Conservation (phyloP, 2,797 vertebrate genomes). For the Coccyzus lansbergi region DNA sequence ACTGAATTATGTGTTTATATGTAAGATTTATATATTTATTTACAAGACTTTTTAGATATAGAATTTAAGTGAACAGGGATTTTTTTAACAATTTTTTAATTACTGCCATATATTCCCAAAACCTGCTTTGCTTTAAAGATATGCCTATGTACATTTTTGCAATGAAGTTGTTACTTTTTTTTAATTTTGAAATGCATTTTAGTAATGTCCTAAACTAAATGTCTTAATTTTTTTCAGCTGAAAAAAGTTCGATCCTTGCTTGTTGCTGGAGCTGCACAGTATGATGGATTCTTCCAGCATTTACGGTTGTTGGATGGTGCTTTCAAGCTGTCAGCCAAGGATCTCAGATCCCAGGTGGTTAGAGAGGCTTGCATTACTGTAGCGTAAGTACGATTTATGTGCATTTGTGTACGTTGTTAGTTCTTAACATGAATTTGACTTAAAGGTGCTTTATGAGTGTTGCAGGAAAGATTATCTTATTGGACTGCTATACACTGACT, state of each 20-base stretch:
- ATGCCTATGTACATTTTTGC: accelerated
- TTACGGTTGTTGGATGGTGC: constrained; percentile 93
- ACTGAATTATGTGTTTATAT: not conserved
- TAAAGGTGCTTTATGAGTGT: not conserved
- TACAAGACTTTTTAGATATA: not conserved
- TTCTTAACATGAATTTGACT: not conserved
- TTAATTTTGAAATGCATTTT: accelerated
- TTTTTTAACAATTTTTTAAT: not conserved
- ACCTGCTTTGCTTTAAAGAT: not conserved
- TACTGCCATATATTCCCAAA: not conserved
- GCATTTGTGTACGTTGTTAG: not conserved
- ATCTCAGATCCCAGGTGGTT: constrained; percentile 96
- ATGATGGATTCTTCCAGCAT: constrained; percentile 97
- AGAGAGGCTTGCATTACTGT: constrained; percentile 97
- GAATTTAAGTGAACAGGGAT: not conserved
- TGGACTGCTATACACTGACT: not conserved
- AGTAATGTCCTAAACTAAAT: not conserved
- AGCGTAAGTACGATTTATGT: constrained; percentile 83
- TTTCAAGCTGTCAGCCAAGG: constrained; percentile 97
- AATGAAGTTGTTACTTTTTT: not conserved
- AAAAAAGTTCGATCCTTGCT: constrained; percentile 94
- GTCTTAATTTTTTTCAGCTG: constrained; percentile 75
- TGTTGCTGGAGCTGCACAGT: constrained; percentile 89
- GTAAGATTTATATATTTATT: too few species aligned
- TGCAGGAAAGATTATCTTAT: not conserved